Base-by-base conservation (phyloP, 2,888 invertebrate genomes). In the Chymomyza fuscimana region DNA sequence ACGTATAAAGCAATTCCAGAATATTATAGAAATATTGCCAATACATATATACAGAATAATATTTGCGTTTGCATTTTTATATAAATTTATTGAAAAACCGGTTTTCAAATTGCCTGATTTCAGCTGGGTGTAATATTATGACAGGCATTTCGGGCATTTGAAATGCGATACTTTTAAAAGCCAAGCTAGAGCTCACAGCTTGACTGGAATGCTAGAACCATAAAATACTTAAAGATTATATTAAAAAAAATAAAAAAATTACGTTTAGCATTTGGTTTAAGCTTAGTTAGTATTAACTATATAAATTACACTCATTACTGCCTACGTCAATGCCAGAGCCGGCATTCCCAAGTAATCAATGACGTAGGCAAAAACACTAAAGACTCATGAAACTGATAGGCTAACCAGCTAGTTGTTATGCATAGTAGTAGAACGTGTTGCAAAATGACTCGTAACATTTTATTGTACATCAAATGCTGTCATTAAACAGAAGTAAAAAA, bases 1-100 rank as follows among this genome's bases (percentile, higher is more conserved):
- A 69, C 58, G 60, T 70, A 72, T 72, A 70, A 78, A 76, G 71
- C 70, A 73, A 69, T 78, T 76, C 69, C 71, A 80, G 67, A 73
- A 68, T 66, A 52, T 58, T 62, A 72, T 64, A 65, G 68, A 69
- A 69, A 77, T 32, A 60, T 56, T 50, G 32, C 32, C 32, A 32
- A 32, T 65, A 59, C 12, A 72, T 79, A 46, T 46, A 46, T 12
- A 46, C 40, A 12, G 40, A 46, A 46, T 46, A 6, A 46, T 46
- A 46, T 46, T 12, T 46, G 40, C 40, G 40, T 46, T 46, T 12
- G 40, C 40, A 10, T 46, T 46, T 46, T 36, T 36, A 9, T 46
- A 46, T 46, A 46, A 46, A 46, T 46, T 3, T 5, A 12, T 46
- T 46, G 40, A 12, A 46, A 46, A 46, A 46, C 40, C 40, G 40